Base-by-base conservation (phyloP, 2,797 vertebrate species). In the Lemur catta region DNA sequence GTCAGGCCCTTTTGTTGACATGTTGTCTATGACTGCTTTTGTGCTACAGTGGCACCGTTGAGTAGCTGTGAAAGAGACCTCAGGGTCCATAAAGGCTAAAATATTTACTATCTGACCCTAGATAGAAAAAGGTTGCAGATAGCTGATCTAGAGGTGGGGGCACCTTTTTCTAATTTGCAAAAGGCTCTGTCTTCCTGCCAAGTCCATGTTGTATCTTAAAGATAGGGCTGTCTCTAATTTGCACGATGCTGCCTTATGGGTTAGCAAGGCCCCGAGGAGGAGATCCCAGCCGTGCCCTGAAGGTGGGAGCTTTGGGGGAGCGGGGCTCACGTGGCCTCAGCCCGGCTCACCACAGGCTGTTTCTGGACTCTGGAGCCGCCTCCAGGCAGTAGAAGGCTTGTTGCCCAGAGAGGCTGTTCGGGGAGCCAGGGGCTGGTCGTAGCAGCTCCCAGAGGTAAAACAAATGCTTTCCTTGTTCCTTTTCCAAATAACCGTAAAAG, bases 391-490 rank as follows among this genome's bases (percentile, higher is more conserved):
- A 50, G 55, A 89, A 30, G 28, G 15, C 30, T 63, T 65, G 14
- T 63, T 84, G 59, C 28, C 24, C 15, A 6, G 91, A 89, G 26
- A 79, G 59, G 61, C 80, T 95, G 52, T 84, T 63, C 0, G 2
- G 87, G 65, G 84, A 69, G 55, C 4, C 2, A 89, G 67, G 38
- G 48, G 33, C n/a, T 79, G 43, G 41, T 84, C 80, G 13, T 61
- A 75, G 93, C 57, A n/a, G 71, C 95, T 97, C 94, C 81, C 85
- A 86, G 79, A 96, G 59, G 97, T 96, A 78, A 97, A 96, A 97
- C 87, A 95, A 97, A 97, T 90, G 75, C 95, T 94, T 90, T 92
- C 93, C 87, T 97, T 96, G 95, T 97, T 96, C 92, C 38, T 96
- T 96, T 95, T 91, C 89, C 93, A 97, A 94, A 97, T 94, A 95